phyloP scores from a whole-genome alignment of 2,797 vertebrate species.

The Carduelis carduelis region DNA sequence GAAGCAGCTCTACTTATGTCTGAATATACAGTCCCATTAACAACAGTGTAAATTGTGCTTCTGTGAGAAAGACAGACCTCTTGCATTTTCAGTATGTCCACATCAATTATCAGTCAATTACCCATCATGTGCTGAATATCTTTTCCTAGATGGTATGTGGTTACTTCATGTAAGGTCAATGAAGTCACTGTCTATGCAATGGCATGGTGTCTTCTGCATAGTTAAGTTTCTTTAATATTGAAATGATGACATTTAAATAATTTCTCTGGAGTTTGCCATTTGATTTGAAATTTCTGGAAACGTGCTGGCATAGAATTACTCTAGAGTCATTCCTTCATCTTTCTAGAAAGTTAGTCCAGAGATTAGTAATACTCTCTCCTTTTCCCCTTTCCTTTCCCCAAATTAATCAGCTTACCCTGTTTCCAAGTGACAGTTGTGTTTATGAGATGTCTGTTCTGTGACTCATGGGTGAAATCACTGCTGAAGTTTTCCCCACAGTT shows the following conservation, averaged over 20 bases:
- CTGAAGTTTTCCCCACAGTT: background rate
- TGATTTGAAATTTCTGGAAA: background rate
- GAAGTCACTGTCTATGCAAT: background rate
- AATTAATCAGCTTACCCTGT: background rate
- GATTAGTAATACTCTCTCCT: background rate
- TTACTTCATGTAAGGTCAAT: background rate
- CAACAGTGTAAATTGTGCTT: background rate
- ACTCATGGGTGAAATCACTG: background rate
- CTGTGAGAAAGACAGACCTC: background rate
- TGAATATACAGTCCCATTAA: background rate
- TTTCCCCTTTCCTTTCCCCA: background rate
- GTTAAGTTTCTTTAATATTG: constrained; percentile 15
- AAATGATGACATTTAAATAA: background rate
- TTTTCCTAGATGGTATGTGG: background rate
- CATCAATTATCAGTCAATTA: background rate
- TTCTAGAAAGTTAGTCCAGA: background rate
- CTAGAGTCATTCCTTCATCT: background rate
- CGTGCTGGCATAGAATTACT: background rate
- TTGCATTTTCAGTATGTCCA: background rate
- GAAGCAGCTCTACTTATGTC: background rate
- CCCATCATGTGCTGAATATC: background rate
- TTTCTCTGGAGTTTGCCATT: background rate
- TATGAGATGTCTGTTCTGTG: background rate
- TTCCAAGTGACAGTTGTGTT: background rate
- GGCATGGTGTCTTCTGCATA: background rate